These are phyloP conservation scores for Drosophila ezoana DNA, from an alignment of 2,888 invertebrate species.

Conservation along the genomic window DNA sequence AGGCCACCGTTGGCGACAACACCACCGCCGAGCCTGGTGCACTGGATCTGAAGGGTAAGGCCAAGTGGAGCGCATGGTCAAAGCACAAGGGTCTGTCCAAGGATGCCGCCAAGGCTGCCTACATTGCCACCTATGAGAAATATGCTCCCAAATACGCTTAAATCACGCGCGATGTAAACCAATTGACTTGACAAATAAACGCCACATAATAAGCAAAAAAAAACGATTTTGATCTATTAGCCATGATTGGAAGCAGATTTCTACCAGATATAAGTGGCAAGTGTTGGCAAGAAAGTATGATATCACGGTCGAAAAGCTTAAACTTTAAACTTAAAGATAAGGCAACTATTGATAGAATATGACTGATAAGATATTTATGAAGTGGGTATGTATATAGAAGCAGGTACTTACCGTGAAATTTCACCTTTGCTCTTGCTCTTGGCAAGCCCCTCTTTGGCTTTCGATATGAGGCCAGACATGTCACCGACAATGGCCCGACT, in stretches of 20 bases:
- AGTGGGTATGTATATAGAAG: constrained; percentile 9
- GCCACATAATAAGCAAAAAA: background rate
- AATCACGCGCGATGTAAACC: constrained; percentile 21
- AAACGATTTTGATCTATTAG: background rate
- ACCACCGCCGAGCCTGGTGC: constrained; percentile 94
- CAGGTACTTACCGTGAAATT: constrained; percentile 82
- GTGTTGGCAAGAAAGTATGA: constrained; percentile 5
- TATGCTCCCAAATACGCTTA: constrained; percentile 86
- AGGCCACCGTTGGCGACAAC: constrained; percentile 92
- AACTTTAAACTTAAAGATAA: constrained; percentile 14
- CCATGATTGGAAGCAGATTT: background rate
- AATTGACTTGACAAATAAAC: constrained; percentile 28
- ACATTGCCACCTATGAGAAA: constrained; percentile 89
- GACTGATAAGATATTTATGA: constrained; percentile 25
- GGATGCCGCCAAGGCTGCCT: constrained; percentile 93
- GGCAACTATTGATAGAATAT: background rate
- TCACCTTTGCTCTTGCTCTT: constrained; percentile 93
- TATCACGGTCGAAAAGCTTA: background rate
- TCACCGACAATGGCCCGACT: constrained; percentile 89
- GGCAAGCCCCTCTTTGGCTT: constrained; percentile 96
- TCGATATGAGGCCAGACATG: constrained; percentile 95
- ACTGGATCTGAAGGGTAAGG: constrained; percentile 94
- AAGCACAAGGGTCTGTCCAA: constrained; percentile 91
- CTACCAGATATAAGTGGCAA: constrained; percentile 5
- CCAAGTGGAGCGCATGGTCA: constrained; percentile 97